Base-by-base conservation (phyloP, 2,888 invertebrate genomes). In the Trissolcus brochymenae region DNA sequence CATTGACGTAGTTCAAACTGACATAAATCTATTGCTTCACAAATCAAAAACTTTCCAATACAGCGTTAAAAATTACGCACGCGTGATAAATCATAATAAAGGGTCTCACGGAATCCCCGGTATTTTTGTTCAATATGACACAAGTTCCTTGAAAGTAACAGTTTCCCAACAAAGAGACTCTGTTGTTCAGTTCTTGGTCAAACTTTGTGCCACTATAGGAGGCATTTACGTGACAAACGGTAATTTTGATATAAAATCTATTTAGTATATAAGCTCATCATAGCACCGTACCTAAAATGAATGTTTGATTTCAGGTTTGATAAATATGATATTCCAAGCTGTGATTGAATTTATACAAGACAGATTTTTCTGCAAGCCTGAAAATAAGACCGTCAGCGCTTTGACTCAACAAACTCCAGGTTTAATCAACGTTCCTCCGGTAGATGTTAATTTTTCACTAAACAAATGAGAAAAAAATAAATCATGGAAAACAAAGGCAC, bases 31-130 rank as follows among this genome's bases (percentile, higher is more conserved):
- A 3, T 91, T 94, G 50, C 91, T 95, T 83, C 93, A 92, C 46
- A 91, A 92, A 1, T 92, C 94, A 35, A 94, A 93, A 83, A 95
- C 98, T 0, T 98, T 94, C 86, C 98, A 99, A 88, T 99, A 98
- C 88, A 95, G 98, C 11, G 97, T 97, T 0, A 97, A 98, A 83
- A 96, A 97, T 85, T 91, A 97, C 86, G 93, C 94, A 82, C 91
- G 98, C 80, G 94, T 94, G 1, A 94, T 98, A 62, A 90, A 93
- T 84, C 92, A 93, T 66, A 89, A 90, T 29, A 91, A 92, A 86
- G 98, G 97, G 25, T 97, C 97, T 14, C 98, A 98, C 86, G 98
- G 98, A 0, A 94, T 96, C 17, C 96, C 98, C 0, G 98, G 98
- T 19, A 94, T 98, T 80, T 98, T 96, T 88, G 95, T 98, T 83